Base-by-base conservation (phyloP, 2,888 invertebrate genomes). In the Aricia artaxerxes region DNA sequence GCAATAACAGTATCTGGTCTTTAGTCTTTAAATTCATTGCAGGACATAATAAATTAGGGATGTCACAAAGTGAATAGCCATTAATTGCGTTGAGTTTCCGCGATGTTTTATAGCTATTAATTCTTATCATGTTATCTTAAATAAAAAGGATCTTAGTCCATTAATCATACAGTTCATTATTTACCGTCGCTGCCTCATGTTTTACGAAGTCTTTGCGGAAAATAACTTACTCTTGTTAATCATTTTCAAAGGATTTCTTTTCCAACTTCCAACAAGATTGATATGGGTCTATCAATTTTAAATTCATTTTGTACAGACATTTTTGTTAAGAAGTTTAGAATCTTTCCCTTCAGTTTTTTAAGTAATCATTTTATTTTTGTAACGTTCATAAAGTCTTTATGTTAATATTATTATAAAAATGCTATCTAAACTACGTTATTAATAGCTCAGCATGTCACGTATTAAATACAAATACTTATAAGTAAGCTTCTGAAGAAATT, bases 51-150 rank as follows among this genome's bases (percentile, higher is more conserved):
- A 57, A 13, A 69, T 69, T 24, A 49, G 24, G 11, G 49, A 49
- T 49, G 31, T 53, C 49, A 49, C 35, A 16, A 69, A 78, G 78
- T 64, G 64, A 78, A 16, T 69, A 35, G 69, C 53, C 44, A 73
- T 44, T 31, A 76, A 76, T 53, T 35, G 76, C 49, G 53, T 57
- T 7, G 49, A 57, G 49, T 73, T 64, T 79, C 44, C 44, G 72
- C 40, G n/a, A 72, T 73, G 60, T 75, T 44, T 64, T 31, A 83
- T 83, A 82, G 83, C 82, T 81, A 83, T 84, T 81, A 82, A 81
- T 85, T 84, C 82, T 85, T 85, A 86, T 85, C 84, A 82, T 82
- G 83, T 84, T 84, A 85, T 85, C 82, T 82, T 82, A 83, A 83
- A 83, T 84, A 83, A 85, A 85, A 83, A 81, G 81, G 83, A 78